Conservation (phyloP, 2,888 invertebrate genomes). For the Busseola fusca region DNA sequence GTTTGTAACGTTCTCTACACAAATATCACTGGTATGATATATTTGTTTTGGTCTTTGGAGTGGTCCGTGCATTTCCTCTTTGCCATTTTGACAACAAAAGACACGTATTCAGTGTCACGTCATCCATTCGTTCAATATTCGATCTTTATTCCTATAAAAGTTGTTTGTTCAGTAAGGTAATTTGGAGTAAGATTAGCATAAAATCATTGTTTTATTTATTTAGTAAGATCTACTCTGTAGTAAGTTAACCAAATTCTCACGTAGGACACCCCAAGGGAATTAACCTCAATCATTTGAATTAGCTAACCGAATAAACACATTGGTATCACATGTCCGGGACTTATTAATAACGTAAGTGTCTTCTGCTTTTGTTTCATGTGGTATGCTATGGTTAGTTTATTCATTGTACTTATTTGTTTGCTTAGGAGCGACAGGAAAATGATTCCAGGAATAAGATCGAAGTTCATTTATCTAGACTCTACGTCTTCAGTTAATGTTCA, state of each 20-base stretch:
- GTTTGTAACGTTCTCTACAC: constrained; percentile 3
- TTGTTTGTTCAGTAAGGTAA: neutral
- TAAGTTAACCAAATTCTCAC: constrained; percentile 21
- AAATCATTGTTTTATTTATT: neutral
- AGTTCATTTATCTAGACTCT: neutral
- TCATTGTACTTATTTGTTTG: constrained; percentile 19
- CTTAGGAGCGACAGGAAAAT: constrained; percentile 1
- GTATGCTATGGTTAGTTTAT: neutral
- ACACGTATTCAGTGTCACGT: neutral
- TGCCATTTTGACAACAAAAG: neutral
- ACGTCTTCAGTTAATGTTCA: neutral
- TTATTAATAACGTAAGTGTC: constrained; percentile 6
- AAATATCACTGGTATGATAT: constrained; percentile 7
- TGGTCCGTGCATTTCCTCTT: neutral
- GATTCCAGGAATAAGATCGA: neutral
- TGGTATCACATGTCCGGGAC: constrained; percentile 13
- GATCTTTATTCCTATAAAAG: neutral
- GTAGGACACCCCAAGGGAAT: neutral
- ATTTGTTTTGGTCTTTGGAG: constrained; percentile 5
- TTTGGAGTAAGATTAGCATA: neutral
- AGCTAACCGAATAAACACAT: constrained; percentile 36
- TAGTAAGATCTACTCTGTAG: neutral
- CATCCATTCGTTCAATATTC: neutral
- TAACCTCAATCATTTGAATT: constrained; percentile 40
- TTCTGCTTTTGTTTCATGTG: constrained; percentile 2